A percentile compares a stretch with the other conserved stretches of the same genome.
These are phyloP conservation scores for Morbakka virulenta DNA, from an alignment of 30 jellyfish, hydroid and myxozoan species.

Conservation along the genomic window DNA sequence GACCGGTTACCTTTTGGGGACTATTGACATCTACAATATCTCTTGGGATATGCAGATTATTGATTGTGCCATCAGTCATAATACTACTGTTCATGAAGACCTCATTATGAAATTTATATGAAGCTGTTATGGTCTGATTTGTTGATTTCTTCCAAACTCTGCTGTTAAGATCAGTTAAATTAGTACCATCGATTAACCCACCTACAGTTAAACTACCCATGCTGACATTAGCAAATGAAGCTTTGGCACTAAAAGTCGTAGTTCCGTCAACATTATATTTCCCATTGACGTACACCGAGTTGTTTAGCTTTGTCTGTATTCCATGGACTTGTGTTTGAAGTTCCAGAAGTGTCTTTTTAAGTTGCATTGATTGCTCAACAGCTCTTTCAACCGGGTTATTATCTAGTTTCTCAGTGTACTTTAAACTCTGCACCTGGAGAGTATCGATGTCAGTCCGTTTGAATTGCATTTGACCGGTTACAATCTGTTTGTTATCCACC, in stretches of 20 bases:
- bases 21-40: slow-evolving; percentile 59
- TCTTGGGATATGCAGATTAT: slow-evolving; percentile 57
- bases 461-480: slow-evolving; percentile 14
- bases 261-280: slow-evolving; percentile 39
- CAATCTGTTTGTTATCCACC: slow-evolving; percentile 20
- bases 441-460: slow-evolving; percentile 6
- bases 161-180: slow-evolving; percentile 51
- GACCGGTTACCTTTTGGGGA: slow-evolving; percentile 61
- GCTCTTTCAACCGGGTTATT: slow-evolving; percentile 52
- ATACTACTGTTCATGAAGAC: slow-evolving; percentile 22
- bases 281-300: slow-evolving; percentile 29
- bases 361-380: slow-evolving; percentile 23
- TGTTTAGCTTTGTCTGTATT: slow-evolving; percentile 35
- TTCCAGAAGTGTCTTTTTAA: slow-evolving; percentile 8
- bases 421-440: slow-evolving; percentile 9
- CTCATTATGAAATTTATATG: slow-evolving; percentile 22
- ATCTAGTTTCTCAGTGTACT: slow-evolving; percentile 14
- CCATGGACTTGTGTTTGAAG: slow-evolving; percentile 5
- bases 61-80: slow-evolving; percentile 40
- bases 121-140: slow-evolving; percentile 58
- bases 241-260: slow-evolving; percentile 31
- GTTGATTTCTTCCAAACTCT: slow-evolving; percentile 65
- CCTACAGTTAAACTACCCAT: slow-evolving; percentile 1
- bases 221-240: slow-evolving; percentile 13
- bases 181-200: slow-evolving; percentile 74